Evolutionary conservation across 2,797 vertebrate species (phyloP), one percentile per base, ranked within the genome.

Genomic region (Pangasius larnaudii): DNA sequence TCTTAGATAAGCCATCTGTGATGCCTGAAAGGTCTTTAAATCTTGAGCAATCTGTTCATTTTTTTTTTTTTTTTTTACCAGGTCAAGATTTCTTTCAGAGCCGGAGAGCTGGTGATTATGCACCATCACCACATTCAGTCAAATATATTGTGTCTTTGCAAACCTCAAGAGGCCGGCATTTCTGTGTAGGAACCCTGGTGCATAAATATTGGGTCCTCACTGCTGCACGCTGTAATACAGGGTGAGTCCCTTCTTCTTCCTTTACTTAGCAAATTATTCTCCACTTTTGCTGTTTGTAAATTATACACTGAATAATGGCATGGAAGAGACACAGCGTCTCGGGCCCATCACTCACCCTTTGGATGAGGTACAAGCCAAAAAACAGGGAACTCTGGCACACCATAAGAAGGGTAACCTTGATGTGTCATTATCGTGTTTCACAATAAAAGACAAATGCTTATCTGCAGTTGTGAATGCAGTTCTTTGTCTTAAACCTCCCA

Each of bases 141-240:
- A 95, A 89, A 85, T 96, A 97, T 92, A 94, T 96, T 0, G 96
- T 97, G 85, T 96, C 96, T 0, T 91, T 97, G 88, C 96, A 96
- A 94, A 96, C 91, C 90, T 91, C 91, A 63, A 91, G 91, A 49
- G 93, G 94, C 2, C 93, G 93, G 56, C 95, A 96, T 91, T 96
- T 95, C 92, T 96, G 96, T 0, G 95, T 93, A 0, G 95, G 95
- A 46, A 93, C 93, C 1, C 84, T 96, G 87, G 93, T 96, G 84
- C 94, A 96, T 90, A 94, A 93, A 58, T 94, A 90, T 93, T 96
- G 95, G 95, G 95, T 96, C 90, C 89, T 97, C 81, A 96, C 95
- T 0, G 96, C 96, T 24, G 96, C 96, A 0, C 96, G 96, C 89
- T 96, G 95, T 88, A 95, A 96, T 91, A 94, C 94, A 0, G 94